Evolutionary conservation across 2,797 vertebrate species (phyloP).

Genomic region (Gobio occitaniae): DNA sequence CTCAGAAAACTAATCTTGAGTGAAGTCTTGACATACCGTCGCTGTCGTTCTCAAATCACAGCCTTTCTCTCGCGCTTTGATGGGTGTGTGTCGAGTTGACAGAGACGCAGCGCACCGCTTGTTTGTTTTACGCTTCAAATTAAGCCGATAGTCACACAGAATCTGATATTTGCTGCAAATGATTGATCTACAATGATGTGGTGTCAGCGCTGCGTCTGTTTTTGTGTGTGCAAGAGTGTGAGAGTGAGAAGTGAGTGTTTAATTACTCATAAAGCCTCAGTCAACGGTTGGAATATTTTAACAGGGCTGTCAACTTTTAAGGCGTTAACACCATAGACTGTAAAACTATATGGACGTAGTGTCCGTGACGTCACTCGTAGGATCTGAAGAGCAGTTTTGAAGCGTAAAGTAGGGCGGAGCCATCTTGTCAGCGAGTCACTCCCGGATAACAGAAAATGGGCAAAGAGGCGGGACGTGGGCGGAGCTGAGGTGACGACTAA

Average conservation of each 20-base stretch:
- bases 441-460: too few species aligned
- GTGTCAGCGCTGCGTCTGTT: not conserved
- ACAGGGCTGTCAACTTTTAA: not conserved
- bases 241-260: not conserved
- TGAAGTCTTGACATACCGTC: slow-evolving; percentile 5
- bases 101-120: not conserved
- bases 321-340: not conserved
- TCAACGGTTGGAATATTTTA: not conserved
- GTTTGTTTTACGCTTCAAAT: slow-evolving; percentile 15
- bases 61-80: slow-evolving; percentile 5
- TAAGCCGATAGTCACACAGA: not conserved
- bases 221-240: slow-evolving; percentile 22
- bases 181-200: not conserved
- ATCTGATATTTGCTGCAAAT: not conserved
- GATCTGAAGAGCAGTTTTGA: too few species aligned
- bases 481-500: too few species aligned
- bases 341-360: too few species aligned
- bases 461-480: too few species aligned
- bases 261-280: not conserved
- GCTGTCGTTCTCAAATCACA: not conserved
- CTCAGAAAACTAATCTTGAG: not conserved
- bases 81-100: not conserved
- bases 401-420: too few species aligned
- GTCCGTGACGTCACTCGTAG: too few species aligned
- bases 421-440: too few species aligned